Conservation (phyloP, 2,797 vertebrate genomes). For the Rousettus madagascariensis region DNA sequence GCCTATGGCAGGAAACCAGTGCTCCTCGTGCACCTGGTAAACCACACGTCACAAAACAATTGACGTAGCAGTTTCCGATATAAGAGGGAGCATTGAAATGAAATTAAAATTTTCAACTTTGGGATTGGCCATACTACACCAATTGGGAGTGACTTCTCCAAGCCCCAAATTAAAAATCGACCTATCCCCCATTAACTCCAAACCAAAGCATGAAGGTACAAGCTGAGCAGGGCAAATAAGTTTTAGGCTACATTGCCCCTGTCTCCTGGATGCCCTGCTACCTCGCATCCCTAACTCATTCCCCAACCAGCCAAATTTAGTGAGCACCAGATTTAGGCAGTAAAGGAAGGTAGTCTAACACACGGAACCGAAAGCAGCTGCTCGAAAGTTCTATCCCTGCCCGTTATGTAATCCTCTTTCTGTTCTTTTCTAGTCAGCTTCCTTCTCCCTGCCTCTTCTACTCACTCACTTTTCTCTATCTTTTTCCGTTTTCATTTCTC, state of each 20-base stretch:
- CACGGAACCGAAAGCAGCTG: neutral
- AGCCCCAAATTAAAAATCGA: neutral
- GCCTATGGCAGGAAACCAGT: neutral
- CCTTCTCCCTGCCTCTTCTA: neutral
- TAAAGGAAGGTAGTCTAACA: neutral
- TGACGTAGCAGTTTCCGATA: neutral
- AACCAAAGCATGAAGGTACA: neutral
- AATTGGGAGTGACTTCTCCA: neutral
- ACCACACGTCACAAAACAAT: neutral
- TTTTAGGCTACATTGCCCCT: neutral
- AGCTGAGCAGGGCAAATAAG: neutral
- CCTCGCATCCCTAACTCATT: neutral
- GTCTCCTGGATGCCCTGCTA: neutral
- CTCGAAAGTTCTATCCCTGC: neutral
- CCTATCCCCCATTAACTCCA: neutral
- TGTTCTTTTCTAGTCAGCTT: neutral
- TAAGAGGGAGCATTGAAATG: neutral
- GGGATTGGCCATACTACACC: neutral
- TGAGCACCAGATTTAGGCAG: neutral
- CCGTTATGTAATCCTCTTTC: neutral
- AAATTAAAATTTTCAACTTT: neutral
- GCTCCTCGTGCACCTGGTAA: neutral
- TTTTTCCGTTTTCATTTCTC: neutral
- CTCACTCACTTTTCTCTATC: neutral
- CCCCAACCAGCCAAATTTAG: neutral